A percentile compares a stretch with the other conserved stretches of the same genome.
Conservation (phyloP, 2,888 invertebrate species). For the Oscheius sp. region DNA sequence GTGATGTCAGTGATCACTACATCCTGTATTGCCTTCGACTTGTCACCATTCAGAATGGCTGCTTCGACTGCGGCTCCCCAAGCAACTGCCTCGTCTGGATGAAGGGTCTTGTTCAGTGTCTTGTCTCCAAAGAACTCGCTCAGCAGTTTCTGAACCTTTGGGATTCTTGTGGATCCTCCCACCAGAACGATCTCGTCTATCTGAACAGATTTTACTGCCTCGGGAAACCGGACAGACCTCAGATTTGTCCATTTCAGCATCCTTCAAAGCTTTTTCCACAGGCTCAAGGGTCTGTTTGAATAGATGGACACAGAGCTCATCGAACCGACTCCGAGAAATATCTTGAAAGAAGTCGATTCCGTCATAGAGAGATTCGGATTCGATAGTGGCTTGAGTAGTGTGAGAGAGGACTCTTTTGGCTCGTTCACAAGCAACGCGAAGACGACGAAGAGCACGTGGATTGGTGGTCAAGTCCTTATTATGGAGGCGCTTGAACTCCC, state of each 20-base stretch:
- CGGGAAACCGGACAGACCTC: neutral
- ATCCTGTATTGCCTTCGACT: constrained; percentile 80
- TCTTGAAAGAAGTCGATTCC: constrained; percentile 96
- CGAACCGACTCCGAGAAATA: constrained; percentile 94
- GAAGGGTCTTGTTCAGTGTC: constrained; percentile 93
- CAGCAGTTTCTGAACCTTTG: constrained; percentile 94
- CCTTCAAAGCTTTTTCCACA: constrained; percentile 83
- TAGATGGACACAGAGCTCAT: constrained; percentile 83
- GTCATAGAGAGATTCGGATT: constrained; percentile 93
- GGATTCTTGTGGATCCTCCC: constrained; percentile 96
- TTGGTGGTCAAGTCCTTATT: constrained; percentile 87
- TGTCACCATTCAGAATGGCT: constrained; percentile 80
- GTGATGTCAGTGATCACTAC: constrained; percentile 90
- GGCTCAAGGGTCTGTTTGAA: constrained; percentile 97
- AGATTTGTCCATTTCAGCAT: constrained; percentile 86
- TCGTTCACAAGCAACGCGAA: constrained; percentile 88
- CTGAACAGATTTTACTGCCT: constrained; percentile 27
- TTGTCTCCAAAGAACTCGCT: constrained; percentile 89
- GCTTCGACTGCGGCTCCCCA: constrained; percentile 82
- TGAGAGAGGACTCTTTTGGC: constrained; percentile 80
- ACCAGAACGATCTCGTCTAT: constrained; percentile 82
- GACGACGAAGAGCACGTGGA: constrained; percentile 88
- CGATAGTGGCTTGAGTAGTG: constrained; percentile 79
- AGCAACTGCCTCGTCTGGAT: constrained; percentile 97
- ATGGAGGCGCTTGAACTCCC: constrained; percentile 78